phyloP scores from a whole-genome alignment of 2,888 invertebrate species.

The Thelaira solivaga region DNA sequence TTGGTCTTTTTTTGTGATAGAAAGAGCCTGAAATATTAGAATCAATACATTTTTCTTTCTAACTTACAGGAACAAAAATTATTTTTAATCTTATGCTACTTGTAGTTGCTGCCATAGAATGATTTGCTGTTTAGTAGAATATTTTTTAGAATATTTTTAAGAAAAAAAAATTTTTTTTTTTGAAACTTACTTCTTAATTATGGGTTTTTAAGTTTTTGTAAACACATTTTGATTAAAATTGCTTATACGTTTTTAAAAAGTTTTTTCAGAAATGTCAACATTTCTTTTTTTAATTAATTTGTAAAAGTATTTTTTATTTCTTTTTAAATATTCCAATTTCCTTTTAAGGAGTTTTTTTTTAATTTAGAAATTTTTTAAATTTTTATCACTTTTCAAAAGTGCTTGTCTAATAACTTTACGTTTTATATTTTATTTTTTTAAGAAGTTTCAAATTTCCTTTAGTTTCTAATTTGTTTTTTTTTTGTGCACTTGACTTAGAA shows the following conservation, averaged over 20 bases:
- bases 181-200: constrained; percentile 22
- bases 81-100: no score
- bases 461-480: not conserved
- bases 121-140: no score
- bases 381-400: constrained; percentile 14
- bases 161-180: not conserved
- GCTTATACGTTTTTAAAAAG: not conserved
- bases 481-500: constrained; percentile 16
- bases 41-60: no score
- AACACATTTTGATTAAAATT: constrained; percentile 28
- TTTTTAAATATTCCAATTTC: not conserved
- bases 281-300: constrained; percentile 2
- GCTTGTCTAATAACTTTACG: not conserved
- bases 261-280: constrained; percentile 5
- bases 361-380: not conserved
- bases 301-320: not conserved
- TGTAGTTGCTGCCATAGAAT: no score
- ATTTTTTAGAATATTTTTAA: no score
- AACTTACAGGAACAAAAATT: no score
- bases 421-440: not conserved
- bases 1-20: no score
- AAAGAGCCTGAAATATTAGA: no score
- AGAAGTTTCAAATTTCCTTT: not conserved
- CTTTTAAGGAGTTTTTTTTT: not conserved
- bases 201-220: constrained; percentile 21